phyloP scores from a whole-genome alignment of 1,140 invertebrate species.

The Mylabris phalerata region DNA sequence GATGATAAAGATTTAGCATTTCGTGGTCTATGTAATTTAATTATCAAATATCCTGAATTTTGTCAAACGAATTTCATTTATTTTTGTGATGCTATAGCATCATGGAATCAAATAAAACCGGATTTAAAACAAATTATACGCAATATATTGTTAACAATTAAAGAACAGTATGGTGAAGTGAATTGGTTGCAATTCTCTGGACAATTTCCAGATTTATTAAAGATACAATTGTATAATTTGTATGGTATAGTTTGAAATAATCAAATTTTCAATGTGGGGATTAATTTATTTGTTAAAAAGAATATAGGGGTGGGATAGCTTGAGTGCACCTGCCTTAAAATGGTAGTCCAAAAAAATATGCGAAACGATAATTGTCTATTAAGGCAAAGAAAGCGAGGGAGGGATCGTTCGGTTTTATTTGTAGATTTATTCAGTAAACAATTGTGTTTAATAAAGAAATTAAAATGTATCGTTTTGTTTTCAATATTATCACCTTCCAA shows the following conservation, averaged over 20 bases:
- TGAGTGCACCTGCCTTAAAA: slow-evolving; percentile 37
- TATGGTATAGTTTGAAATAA: slow-evolving; percentile 35
- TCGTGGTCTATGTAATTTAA: slow-evolving; percentile 85
- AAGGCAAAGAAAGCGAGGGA: slow-evolving; percentile 23
- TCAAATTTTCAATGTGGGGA: slow-evolving; percentile 20
- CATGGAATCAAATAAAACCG: slow-evolving; percentile 34
- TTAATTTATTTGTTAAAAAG: slow-evolving; percentile 7
- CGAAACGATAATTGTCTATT: no score
- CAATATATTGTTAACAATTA: slow-evolving; percentile 34
- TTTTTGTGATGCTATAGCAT: slow-evolving; percentile 41
- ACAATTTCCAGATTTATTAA: slow-evolving; percentile 36
- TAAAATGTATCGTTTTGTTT: no score
- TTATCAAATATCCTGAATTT: slow-evolving; percentile 33
- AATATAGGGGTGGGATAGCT: slow-evolving; percentile 34
- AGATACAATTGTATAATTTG: slow-evolving; percentile 31
- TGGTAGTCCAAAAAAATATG: no score
- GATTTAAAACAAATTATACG: slow-evolving; percentile 36
- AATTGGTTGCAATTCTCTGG: slow-evolving; percentile 35
- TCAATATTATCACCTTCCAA: no score
- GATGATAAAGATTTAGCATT: slow-evolving; percentile 99
- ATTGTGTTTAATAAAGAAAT: neutral
- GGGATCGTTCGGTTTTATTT: slow-evolving; percentile 17
- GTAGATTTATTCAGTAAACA: no score
- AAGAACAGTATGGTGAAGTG: slow-evolving; percentile 33
- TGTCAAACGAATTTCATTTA: slow-evolving; percentile 37